phyloP scores from a whole-genome alignment of 2,888 invertebrate species.

The Rhynchonema sp. region DNA sequence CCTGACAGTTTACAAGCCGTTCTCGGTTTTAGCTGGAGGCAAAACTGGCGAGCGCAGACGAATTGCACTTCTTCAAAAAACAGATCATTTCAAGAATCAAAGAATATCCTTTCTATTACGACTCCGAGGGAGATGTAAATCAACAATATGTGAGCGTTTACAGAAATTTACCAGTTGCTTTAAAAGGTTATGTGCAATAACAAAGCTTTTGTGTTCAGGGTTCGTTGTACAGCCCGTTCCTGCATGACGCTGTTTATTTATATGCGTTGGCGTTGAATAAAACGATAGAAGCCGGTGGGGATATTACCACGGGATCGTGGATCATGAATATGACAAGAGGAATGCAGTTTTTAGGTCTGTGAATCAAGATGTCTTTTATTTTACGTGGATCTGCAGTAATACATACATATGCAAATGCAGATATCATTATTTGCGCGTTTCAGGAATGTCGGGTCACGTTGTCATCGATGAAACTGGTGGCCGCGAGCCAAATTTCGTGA shows the following conservation, averaged over 20 bases:
- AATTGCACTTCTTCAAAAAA: conserved; percentile 7
- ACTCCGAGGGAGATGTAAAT: neutral
- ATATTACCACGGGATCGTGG: neutral
- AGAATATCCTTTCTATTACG: conserved; percentile 2
- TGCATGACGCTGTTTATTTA: conserved; percentile 5
- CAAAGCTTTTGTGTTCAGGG: neutral
- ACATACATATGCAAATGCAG: too few species aligned
- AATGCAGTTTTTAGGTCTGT: neutral
- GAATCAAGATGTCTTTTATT: too few species aligned
- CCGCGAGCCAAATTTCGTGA: too few species aligned
- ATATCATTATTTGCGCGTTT: too few species aligned
- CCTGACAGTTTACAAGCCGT: too few species aligned
- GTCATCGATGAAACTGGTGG: too few species aligned
- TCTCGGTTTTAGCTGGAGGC: conserved; percentile 6
- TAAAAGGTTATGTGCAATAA: too few species aligned
- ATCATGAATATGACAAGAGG: neutral
- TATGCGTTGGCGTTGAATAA: neutral
- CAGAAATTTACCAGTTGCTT: neutral
- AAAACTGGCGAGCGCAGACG: conserved; percentile 2
- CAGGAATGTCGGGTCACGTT: too few species aligned
- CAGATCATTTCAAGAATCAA: conserved; percentile 1
- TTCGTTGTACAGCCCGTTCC: conserved; percentile 4
- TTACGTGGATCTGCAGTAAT: too few species aligned
- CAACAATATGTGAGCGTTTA: neutral
- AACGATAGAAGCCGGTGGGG: neutral